Percentiles rank a stretch among this genome's conserved stretches.
Conservation (phyloP, 2,113 vertebrate genomes). For the Vulpes vulpes region DNA sequence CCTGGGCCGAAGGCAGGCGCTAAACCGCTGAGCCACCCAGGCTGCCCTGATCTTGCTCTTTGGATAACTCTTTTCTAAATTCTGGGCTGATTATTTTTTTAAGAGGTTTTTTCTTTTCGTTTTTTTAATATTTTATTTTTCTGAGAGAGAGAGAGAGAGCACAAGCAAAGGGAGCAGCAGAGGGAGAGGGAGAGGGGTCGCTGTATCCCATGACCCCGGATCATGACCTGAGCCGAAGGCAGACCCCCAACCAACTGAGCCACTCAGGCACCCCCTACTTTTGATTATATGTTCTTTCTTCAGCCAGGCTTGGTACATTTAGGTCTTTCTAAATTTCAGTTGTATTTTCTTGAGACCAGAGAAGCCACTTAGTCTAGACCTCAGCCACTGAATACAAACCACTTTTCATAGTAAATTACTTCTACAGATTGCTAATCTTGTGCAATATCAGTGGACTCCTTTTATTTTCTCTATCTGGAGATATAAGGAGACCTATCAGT, state of each 20-base stretch:
- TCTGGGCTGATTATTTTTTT: neutral
- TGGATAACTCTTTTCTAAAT: neutral
- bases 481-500: neutral
- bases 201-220: no score
- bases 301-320: neutral
- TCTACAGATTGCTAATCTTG: slow-evolving; percentile 20
- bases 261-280: neutral
- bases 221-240: no score
- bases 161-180: no score
- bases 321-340: slow-evolving; percentile 8
- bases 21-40: no score
- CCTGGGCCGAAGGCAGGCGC: no score
- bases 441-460: neutral
- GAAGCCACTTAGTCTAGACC: neutral
- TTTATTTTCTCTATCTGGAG: neutral
- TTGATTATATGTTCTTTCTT: slow-evolving; percentile 3
- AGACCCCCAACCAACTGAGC: no score
- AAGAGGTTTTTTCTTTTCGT: no score
- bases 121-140: no score
- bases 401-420: slow-evolving; percentile 20
- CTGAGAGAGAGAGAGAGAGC: no score
- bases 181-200: no score
- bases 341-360: neutral
- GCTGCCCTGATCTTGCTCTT: neutral
- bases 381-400: neutral